A percentile compares a stretch with the other conserved stretches of the same genome.
Conservation (phyloP, 2,113 vertebrate genomes). For the Epinephelus fuscoguttatus region DNA sequence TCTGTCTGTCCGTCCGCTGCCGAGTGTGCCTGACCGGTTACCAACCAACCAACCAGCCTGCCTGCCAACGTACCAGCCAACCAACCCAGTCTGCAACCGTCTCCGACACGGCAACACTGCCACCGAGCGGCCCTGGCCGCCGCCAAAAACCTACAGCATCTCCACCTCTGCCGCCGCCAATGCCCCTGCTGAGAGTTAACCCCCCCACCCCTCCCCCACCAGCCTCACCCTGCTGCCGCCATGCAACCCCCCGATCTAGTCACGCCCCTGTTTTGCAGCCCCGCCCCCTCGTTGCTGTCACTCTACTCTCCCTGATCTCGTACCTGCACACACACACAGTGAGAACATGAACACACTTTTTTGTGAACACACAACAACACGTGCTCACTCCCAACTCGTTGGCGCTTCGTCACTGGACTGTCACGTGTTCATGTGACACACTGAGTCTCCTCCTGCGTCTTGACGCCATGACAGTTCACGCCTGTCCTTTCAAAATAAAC, state of each 20-base stretch:
- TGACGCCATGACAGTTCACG: too few relatives aligned
- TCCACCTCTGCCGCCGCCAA: conserved; percentile 26
- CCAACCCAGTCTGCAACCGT: conserved; percentile 72
- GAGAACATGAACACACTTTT: too few relatives aligned
- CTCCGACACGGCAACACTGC: conserved; percentile 80
- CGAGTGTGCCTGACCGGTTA: conserved; percentile 51
- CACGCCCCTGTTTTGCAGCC: conserved; percentile 64
- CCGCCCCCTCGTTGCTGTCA: conserved; percentile 74
- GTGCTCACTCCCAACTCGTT: too few relatives aligned
- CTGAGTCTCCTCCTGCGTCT: too few relatives aligned
- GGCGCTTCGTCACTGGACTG: too few relatives aligned
- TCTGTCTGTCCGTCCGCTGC: conserved; percentile 31
- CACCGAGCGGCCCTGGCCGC: conserved; percentile 65
- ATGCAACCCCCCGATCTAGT: conserved; percentile 29
- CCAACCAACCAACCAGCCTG: conserved; percentile 60
- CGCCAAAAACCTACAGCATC: conserved; percentile 40
- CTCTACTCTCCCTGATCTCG: conserved; percentile 62
- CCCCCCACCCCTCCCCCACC: conserved; percentile 14
- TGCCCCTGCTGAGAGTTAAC: conserved; percentile 58
- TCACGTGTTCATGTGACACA: too few relatives aligned
- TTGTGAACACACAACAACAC: too few relatives aligned
- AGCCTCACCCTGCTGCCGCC: conserved; percentile 46
- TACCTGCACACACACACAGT: background rate
- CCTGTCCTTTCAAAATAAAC: too few relatives aligned
- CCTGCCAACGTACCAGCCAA: conserved; percentile 67